phyloP scores from a whole-genome alignment of 2,113 vertebrate species.

The Pomatorhinus ruficollis region DNA sequence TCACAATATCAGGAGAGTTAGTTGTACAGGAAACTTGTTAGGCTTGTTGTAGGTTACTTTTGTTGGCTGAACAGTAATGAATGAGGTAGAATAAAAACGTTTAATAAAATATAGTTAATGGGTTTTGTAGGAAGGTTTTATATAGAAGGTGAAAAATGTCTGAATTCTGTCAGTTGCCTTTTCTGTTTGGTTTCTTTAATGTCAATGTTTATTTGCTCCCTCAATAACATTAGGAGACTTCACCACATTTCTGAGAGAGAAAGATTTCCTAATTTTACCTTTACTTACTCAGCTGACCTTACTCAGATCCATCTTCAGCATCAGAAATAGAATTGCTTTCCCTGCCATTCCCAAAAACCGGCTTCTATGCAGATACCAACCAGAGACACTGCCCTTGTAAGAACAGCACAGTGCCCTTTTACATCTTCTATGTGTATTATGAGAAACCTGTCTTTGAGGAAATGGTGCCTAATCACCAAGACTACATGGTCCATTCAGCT shows the following conservation, averaged over 20 bases:
- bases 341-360: neutral
- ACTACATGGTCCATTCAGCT: neutral
- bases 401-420: neutral
- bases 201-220: neutral
- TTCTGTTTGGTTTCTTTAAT: neutral
- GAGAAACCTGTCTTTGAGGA: neutral
- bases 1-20: neutral
- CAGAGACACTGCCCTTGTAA: neutral
- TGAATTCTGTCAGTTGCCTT: neutral
- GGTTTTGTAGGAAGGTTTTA: neutral
- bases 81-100: neutral
- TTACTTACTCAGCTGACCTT: neutral
- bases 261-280: neutral
- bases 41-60: neutral
- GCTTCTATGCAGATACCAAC: neutral
- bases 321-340: neutral
- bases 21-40: neutral
- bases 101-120: neutral
- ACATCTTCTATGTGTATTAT: rapidly evolving
- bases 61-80: neutral
- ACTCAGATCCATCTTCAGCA: neutral
- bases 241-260: neutral
- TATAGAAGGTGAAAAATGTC: neutral
- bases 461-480: neutral
- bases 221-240: neutral